A percentile compares a stretch with the other conserved stretches of the same genome.
These are phyloP conservation scores for Chymomyza fuscimana DNA, from an alignment of 2,888 invertebrate species.

Conservation along the genomic window DNA sequence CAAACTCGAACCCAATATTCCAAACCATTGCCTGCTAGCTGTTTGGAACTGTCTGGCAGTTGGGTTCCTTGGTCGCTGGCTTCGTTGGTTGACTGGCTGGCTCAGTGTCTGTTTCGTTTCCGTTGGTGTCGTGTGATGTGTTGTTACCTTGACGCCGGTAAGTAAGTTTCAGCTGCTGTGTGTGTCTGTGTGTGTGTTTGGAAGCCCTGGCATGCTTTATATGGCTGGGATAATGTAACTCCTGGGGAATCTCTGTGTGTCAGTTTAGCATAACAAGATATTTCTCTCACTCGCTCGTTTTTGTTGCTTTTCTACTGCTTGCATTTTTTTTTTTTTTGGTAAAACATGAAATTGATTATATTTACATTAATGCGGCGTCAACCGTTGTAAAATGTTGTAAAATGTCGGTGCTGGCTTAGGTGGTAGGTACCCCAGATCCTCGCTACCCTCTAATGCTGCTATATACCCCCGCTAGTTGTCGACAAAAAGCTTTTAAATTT, in stretches of 20 bases:
- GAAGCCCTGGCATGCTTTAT: slow-evolving; percentile 43
- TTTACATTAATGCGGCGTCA: slow-evolving; percentile 74
- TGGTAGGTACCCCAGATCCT: slow-evolving; percentile 20
- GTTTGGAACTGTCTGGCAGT: slow-evolving; percentile 12
- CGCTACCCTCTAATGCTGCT: slow-evolving; percentile 2
- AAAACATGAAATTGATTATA: slow-evolving; percentile 77
- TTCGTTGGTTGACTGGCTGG: slow-evolving; percentile 7
- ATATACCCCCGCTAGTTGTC: neutral
- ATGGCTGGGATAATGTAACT: slow-evolving; percentile 69
- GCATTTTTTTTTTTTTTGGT: slow-evolving; percentile 27
- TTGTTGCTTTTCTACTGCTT: neutral
- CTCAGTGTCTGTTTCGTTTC: slow-evolving; percentile 64
- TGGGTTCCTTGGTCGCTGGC: neutral
- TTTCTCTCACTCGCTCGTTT: slow-evolving; percentile 51
- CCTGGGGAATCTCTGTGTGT: slow-evolving; percentile 76
- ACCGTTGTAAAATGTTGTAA: slow-evolving; percentile 59
- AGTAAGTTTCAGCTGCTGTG: slow-evolving; percentile 44
- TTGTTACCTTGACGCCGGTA: slow-evolving; percentile 57
- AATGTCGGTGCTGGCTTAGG: slow-evolving; percentile 22
- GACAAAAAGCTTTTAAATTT: slow-evolving; percentile 49
- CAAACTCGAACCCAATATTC: neutral
- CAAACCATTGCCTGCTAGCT: slow-evolving; percentile 25
- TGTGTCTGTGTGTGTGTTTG: slow-evolving; percentile 11
- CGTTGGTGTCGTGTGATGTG: slow-evolving; percentile 58
- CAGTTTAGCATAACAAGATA: slow-evolving; percentile 77